Base-by-base conservation (phyloP, 2,113 vertebrate genomes). In the Pionites leucogaster region DNA sequence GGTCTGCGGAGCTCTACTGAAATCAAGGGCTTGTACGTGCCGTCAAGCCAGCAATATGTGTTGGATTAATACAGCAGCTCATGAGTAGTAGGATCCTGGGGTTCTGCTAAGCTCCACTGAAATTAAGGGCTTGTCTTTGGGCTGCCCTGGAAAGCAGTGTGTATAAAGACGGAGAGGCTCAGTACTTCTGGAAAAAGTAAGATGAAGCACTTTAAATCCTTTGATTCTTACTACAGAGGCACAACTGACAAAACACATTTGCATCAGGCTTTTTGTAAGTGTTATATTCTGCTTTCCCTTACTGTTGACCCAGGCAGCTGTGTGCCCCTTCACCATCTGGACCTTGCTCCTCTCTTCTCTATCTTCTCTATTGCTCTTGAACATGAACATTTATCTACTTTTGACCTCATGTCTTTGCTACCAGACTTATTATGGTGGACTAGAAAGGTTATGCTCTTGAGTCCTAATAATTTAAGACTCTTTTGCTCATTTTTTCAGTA, bases 171-270 rank as follows among this genome's bases (percentile, higher is more conserved):
- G 68, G 25, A 86, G 29, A 59, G 19, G 22, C 10, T 88, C 39
- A 35, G n/a, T 75, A 62, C n/a, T 82, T 44, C 0, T 6, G 77
- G 63, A 81, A 63, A 90, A 75, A 64, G 20, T 67, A 83, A 64
- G 44, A 78, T 35, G 11, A 90, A 94, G 27, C 15, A 13, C 47
- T 92, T 88, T 24, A 88, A 63, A 83, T 92, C 49, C 65, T 92
- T 88, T 90, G 62, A 80, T 93, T 92, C 67, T 28, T 91, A 47
- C 83, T 72, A 62, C 37, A 67, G 65, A 91, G 31, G 12, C 33
- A 91, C 57, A 84, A 64, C 39, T 86, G 92, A 93, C 69, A 96
- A 67, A 95, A 90, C 14, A 92, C 77, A 78, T 86, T 71, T 93
- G 55, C 1, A 4, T 67, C 79, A 86, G 44, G 8, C 27, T 52